Conservation (phyloP, 2,797 vertebrate species). For the Aldrovandia affinis region DNA sequence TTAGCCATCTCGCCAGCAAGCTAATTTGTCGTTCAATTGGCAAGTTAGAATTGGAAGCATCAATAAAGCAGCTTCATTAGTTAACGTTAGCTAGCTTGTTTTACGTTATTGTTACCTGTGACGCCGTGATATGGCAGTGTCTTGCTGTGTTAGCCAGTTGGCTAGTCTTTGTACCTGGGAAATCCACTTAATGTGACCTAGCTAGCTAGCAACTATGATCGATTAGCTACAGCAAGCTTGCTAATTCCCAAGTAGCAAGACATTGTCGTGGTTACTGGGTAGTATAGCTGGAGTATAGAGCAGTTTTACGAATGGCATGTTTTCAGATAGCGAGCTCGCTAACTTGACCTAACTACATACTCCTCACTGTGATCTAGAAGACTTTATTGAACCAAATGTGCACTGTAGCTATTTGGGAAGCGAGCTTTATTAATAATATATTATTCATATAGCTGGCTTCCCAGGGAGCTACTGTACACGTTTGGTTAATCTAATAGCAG, state of each 20-base stretch:
- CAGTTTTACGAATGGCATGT: not conserved
- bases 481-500: too few relatives aligned
- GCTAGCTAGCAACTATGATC: slow-evolving; percentile 21
- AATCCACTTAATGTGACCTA: not conserved
- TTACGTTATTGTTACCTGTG: not conserved
- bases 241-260: not conserved
- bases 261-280: not conserved
- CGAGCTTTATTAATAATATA: too few relatives aligned
- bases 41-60: not conserved
- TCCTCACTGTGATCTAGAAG: not conserved
- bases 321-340: not conserved
- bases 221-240: not conserved
- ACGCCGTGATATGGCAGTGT: not conserved
- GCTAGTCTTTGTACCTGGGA: not conserved
- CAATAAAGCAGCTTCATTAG: not conserved
- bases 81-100: not conserved
- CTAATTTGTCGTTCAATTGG: not conserved
- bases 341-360: too few relatives aligned
- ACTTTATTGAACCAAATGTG: not conserved
- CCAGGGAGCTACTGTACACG: too few relatives aligned
- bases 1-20: not conserved
- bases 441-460: too few relatives aligned
- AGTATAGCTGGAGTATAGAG: not conserved
- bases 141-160: not conserved
- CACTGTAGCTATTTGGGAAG: not conserved